Percentiles rank a stretch among this genome's conserved stretches.
These are phyloP conservation scores for Trachelus troglodyta DNA, from an alignment of 2,888 invertebrate species.

Conservation along the genomic window DNA sequence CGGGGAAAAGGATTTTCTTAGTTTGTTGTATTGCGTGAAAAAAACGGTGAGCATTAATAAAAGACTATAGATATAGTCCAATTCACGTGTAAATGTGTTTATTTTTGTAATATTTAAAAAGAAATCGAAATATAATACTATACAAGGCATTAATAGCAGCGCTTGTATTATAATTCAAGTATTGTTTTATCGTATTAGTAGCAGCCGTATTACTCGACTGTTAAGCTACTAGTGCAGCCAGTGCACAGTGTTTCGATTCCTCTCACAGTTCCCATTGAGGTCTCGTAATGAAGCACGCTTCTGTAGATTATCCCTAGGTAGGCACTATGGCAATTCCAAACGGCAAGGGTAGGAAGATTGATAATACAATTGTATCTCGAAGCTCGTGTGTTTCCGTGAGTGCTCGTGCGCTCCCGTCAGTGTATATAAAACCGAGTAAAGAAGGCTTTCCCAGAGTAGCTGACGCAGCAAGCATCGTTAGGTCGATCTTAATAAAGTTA, in stretches of 20 bases:
- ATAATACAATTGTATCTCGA: slow-evolving; percentile 47
- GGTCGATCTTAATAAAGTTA: slow-evolving; percentile 22
- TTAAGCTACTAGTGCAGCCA: background rate
- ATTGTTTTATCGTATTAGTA: background rate
- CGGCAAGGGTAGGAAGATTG: slow-evolving; percentile 34
- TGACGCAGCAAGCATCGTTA: slow-evolving; percentile 18
- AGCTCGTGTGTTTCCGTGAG: slow-evolving; percentile 27
- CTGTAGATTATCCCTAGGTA: background rate
- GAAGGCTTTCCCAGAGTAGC: background rate
- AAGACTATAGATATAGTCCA: background rate
- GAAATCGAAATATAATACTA: background rate
- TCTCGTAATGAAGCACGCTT: slow-evolving; percentile 38
- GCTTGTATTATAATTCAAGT: background rate
- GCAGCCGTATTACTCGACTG: background rate
- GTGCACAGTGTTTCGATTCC: slow-evolving; percentile 34
- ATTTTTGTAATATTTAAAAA: background rate
- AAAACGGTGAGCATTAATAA: background rate
- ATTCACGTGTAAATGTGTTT: background rate
- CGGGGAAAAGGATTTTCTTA: background rate
- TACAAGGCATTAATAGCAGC: background rate
- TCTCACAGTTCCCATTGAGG: slow-evolving; percentile 37
- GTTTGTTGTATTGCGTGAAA: background rate
- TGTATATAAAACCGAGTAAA: background rate
- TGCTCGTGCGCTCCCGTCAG: background rate
- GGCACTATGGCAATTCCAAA: background rate